Conservation (phyloP, 2,113 vertebrate genomes). For the Saccopteryx bilineata region DNA sequence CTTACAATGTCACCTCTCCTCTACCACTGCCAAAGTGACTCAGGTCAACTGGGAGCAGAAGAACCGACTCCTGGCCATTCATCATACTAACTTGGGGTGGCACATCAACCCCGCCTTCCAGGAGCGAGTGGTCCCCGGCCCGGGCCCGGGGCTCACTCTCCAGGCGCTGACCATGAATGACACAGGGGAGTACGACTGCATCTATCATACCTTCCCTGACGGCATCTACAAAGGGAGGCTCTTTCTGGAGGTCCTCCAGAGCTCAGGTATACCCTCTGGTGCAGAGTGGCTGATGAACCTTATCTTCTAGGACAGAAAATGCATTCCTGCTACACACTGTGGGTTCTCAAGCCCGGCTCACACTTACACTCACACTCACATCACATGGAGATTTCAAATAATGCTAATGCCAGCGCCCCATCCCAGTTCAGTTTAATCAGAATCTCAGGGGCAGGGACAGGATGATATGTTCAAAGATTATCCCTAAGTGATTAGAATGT, state of each 20-base stretch:
- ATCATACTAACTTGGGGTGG: not conserved
- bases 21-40: slow-evolving; percentile 63
- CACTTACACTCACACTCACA: too few relatives aligned
- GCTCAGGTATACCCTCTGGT: slow-evolving; percentile 60
- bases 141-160: slow-evolving; percentile 64
- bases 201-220: slow-evolving; percentile 77
- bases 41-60: slow-evolving; percentile 80
- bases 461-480: not conserved
- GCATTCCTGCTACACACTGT: not conserved
- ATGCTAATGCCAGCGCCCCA: accelerated
- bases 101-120: not conserved
- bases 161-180: slow-evolving; percentile 62
- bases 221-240: slow-evolving; percentile 72
- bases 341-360: not conserved
- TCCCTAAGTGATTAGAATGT: not conserved
- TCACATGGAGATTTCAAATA: not conserved
- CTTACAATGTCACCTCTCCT: slow-evolving; percentile 75
- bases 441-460: not conserved
- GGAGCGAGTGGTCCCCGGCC: not conserved
- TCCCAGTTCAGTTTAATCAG: not conserved
- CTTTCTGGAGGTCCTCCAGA: slow-evolving; percentile 73
- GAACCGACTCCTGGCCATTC: slow-evolving; percentile 52
- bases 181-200: slow-evolving; percentile 78
- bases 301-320: not conserved
- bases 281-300: not conserved